Percentiles rank a stretch among this genome's conserved stretches.
Evolutionary conservation across 1,140 invertebrate genomes (phyloP).

Genomic region (Lethrus apterus): DNA sequence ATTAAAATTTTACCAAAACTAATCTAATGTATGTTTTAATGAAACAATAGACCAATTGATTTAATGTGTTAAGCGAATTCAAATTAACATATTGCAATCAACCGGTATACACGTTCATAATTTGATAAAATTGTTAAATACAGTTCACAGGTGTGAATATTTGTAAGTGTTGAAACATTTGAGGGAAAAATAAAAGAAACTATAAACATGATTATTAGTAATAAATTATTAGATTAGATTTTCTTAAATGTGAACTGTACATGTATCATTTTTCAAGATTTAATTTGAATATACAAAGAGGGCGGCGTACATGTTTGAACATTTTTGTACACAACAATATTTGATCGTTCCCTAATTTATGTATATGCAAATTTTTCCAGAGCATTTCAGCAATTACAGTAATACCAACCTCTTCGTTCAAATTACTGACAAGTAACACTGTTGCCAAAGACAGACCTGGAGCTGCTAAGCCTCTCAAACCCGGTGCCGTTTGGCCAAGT

Average conservation of each 20-base stretch:
- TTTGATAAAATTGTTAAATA: slow-evolving; percentile 5
- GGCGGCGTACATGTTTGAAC: no score
- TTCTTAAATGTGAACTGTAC: slow-evolving; percentile 13
- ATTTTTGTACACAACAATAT: no score
- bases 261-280: no score
- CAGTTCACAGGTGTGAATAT: slow-evolving; percentile 13
- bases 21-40: slow-evolving; percentile 5
- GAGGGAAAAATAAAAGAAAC: background rate
- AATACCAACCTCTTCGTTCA: slow-evolving; percentile 81
- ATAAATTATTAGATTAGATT: slow-evolving; percentile 9
- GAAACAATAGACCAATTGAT: no score
- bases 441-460: slow-evolving; percentile 61
- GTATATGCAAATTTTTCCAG: no score
- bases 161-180: slow-evolving; percentile 8
- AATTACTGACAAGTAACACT: slow-evolving; percentile 80
- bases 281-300: no score
- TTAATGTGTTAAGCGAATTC: no score
- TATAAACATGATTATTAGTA: slow-evolving; percentile 5
- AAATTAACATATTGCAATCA: no score
- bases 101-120: no score
- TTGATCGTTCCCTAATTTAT: no score
- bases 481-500: slow-evolving; percentile 58
- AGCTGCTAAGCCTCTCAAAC: slow-evolving; percentile 55
- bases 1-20: no score
- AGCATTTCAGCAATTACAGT: no score